Conservation (phyloP, 2,113 vertebrate species). For the cat (Felis catus) region F.catus_Fca126_mat1.0 CM031424.1:76282501-76283000, state of each 20-base stretch:
- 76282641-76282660: conserved; percentile 43
- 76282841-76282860: not conserved
- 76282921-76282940: not conserved
- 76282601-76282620: conserved; percentile 46
- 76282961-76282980: not conserved
- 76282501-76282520: not conserved
- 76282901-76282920: not conserved
- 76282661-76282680: conserved; percentile 32
- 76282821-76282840: not conserved
- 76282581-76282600: conserved; percentile 65
- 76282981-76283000: not conserved
- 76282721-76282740: not conserved
- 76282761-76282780: not conserved
- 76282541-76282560: not conserved
- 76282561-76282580: not conserved
- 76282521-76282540: conserved; percentile 1
- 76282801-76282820: not conserved
- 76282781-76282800: not conserved
- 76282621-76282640: conserved; percentile 67
- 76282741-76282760: not conserved
- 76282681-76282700: not conserved
- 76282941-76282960: not conserved
- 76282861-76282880: not conserved
- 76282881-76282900: not conserved
- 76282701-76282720: not conserved